phyloP scores from a whole-genome alignment of 2,797 vertebrate species.

The Siniperca undulata region DNA sequence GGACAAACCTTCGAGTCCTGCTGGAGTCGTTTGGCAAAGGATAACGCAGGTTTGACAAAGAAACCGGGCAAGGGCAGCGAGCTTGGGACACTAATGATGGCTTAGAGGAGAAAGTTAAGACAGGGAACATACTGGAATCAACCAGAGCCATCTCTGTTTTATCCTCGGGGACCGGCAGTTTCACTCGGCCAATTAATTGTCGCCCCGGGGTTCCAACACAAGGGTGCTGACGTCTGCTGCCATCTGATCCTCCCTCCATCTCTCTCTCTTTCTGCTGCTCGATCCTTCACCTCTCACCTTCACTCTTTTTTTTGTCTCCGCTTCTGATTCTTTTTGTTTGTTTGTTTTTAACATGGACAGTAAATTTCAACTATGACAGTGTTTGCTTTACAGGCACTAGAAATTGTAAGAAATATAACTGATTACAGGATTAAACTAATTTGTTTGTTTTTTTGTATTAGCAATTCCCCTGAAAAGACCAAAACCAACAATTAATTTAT shows the following conservation, averaged over 20 bases:
- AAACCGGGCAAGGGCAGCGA: conserved; percentile 1
- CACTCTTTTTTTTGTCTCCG: not conserved
- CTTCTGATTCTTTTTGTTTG: not conserved
- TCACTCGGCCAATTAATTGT: conserved; percentile 48
- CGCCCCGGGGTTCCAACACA: conserved; percentile 5
- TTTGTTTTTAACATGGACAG: not conserved
- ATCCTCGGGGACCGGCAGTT: not conserved
- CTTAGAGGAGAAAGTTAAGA: conserved; percentile 37
- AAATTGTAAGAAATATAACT: not conserved
- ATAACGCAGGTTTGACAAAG: conserved; percentile 22
- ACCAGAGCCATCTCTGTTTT: conserved; percentile 10
- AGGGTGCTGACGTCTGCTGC: not conserved
- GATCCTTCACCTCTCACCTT: conserved; percentile 3
- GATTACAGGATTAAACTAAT: not conserved
- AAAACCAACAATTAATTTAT: too few species aligned
- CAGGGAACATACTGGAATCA: conserved; percentile 33
- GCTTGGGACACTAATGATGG: conserved; percentile 50
- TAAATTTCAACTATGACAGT: not conserved
- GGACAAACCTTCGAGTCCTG: conserved; percentile 14
- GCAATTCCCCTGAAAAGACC: not conserved
- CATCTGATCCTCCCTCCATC: not conserved
- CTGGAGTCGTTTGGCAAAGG: not conserved
- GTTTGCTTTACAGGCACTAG: not conserved
- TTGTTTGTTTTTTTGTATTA: not conserved
- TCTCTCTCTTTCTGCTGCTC: not conserved